Evolutionary conservation across 2,113 vertebrate species (phyloP), one percentile per base, ranked within the genome.

Genomic region (Daphoenositta chrysoptera): DNA sequence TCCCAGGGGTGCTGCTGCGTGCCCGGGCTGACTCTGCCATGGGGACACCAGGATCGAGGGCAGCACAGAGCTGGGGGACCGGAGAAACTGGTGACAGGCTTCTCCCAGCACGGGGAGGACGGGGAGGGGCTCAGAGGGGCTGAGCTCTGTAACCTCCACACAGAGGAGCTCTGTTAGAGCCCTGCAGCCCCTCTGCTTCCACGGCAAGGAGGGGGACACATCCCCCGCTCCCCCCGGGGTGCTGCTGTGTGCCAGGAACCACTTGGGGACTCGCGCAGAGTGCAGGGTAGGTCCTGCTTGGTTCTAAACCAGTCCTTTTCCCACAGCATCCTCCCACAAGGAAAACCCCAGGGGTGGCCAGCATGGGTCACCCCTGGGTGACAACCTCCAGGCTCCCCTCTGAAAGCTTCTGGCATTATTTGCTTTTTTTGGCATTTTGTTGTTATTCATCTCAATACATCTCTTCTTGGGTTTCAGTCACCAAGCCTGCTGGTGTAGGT

Each of bases 191-290:
- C 42, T 69, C 60, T 73, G 39, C 60, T n/a, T n/a, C 81, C 60
- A 24, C 0, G 0, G 60, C 39, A 47, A 16, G 60, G 48, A 44
- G 11, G 10, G 20, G 31, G 7, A 45, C 35, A 28, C 21, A 9
- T 22, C 31, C 50, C 14, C 42, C 0, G 0, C 48, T 42, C 33
- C 18, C 13, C 4, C 1, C 6, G 2, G 10, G 28, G 21, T 33
- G 76, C 72, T 83, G 72, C 90, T 47, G 47, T 3, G 0, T 75
- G 47, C 70, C 65, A 35, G 42, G 53, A 42, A 13, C 22, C 2
- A 1, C 60, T 1, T 5, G 7, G 35, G 69, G 6, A 15, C 12
- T 6, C 4, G 11, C 2, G 3, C 16, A 0, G 2, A 24, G 1
- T 16, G 8, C n/a, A 24, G 66, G 18, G 11, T 42, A 26, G 42